Base-by-base conservation (phyloP, 2,888 invertebrate genomes). In the Trichopria drosophilae region DNA sequence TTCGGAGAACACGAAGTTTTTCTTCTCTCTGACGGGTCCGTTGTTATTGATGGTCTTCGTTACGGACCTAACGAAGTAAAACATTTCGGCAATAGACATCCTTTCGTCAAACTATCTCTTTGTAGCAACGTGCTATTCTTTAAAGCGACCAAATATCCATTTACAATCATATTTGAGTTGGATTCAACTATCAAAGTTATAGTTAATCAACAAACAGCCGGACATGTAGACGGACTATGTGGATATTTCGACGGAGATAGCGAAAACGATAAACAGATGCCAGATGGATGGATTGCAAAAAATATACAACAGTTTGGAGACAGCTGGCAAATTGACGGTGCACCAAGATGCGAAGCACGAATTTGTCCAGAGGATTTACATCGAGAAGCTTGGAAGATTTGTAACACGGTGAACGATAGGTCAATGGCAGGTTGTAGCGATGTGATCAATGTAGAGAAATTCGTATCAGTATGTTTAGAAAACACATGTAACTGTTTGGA, bases 151-250 rank as follows among this genome's bases (percentile, higher is more conserved):
- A 80, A 80, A 48, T 86, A 87, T 62, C 86, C 86, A 44, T 90
- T 89, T 68, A 87, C 85, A 77, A 81, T 90, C 1, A 79, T 85
- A 2, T 88, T 87, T 77, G 86, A 83, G 65, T 78, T 79, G 3
- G 81, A 84, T 44, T 85, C 85, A 3, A 84, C 85, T 66, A 79
- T 84, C 1, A 87, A 86, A 73, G 80, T 92, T 59, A 87, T 86
- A 55, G 85, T 90, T 37, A 80, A 82, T 1, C 81, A 82, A 42
- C 82, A 81, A 60, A 78, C 84, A 59, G 71, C 77, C 51, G 80
- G 82, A 6, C 78, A 81, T 31, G 85, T 91, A 0, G 88, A 89
- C 63, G 92, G 92, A 0, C 76, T 92, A 7, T 93, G 92, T 68
- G 92, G 92, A 2, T 84, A 82, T 51, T 89, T 83, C 71, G 88